Evolutionary conservation across 2,888 invertebrate genomes (phyloP).

Genomic region (Chloromyia formosa): DNA sequence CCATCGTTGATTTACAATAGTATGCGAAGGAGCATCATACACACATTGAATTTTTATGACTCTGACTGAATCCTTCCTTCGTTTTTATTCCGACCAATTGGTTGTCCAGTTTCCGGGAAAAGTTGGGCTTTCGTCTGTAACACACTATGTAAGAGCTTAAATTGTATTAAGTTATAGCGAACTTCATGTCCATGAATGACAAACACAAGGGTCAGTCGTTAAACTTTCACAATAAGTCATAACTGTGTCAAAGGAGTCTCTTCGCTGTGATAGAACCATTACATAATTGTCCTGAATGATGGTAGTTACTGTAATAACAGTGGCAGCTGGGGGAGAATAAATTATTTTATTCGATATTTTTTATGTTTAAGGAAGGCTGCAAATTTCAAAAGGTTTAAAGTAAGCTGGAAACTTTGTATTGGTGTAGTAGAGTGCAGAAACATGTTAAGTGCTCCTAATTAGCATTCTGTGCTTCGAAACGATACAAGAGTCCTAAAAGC

Average conservation of each 20-base stretch:
- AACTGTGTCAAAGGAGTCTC: background rate
- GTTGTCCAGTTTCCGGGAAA: background rate
- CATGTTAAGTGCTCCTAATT: no score
- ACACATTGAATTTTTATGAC: no score
- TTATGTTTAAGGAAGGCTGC: no score
- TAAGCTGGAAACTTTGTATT: no score
- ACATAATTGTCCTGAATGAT: no score
- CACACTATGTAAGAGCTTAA: background rate
- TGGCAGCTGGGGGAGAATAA: no score
- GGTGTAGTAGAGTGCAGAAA: no score
- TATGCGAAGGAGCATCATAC: background rate
- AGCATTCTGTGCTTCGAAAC: no score
- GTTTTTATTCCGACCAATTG: background rate
- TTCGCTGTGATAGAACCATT: background rate
- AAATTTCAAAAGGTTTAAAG: no score
- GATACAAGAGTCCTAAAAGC: no score
- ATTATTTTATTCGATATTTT: no score
- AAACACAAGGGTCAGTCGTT: background rate
- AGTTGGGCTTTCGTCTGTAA: background rate
- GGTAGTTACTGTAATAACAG: no score
- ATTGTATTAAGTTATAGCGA: background rate
- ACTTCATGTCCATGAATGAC: background rate
- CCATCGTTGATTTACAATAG: background rate
- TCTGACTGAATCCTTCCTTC: background rate
- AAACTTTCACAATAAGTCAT: slow-evolving; percentile 23